Base-by-base conservation (phyloP, 2,113 vertebrate genomes). In the Pundamilia nyererei region DNA sequence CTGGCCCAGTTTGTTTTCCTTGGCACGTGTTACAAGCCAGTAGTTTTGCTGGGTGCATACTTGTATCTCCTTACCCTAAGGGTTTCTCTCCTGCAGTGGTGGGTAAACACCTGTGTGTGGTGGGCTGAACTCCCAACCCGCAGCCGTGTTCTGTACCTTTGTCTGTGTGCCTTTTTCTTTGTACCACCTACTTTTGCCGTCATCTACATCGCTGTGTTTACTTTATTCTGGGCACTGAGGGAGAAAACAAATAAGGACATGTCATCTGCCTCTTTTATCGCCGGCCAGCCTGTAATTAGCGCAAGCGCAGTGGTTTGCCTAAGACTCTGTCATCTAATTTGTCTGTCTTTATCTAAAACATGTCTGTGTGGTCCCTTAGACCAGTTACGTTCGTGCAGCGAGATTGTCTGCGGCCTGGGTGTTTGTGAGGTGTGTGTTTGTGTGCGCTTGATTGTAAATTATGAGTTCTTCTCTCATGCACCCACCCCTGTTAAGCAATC, bases 331-430 rank as follows among this genome's bases (percentile, higher is more conserved):
- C 87, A 89, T 96, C 95, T 97, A 96, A 97, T 97, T 97, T 96
- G 96, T 96, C 96, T 95, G 95, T 95, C 94, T 96, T 96, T 95
- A 95, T 96, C 92, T 95, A 89, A 95, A 96, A 96, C 95, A 96
- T 92, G 94, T 95, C 94, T 95, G 94, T 96, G 96, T 96, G 96
- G 96, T 95, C 95, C 95, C 89, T 85, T 31, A 70, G 89, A 86
- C 81, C 1, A 53, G 86, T 60, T 94, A 88, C 86, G 87, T 93
- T 92, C 82, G 68, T 93, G 89, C 92, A 62, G 91, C 29, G 15
- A 84, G 83, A 90, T 91, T 58, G 87, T 89, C 89, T 87, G 90
- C 94, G 93, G 93, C 93, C 90, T 75, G 80, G 58, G 84, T 95
- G 90, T 94, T 92, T 94, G 89, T 86, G 82, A 92, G 90, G 93